phyloP scores from a whole-genome alignment of 1,140 invertebrate genomes.

The Ips nitidus region DNA sequence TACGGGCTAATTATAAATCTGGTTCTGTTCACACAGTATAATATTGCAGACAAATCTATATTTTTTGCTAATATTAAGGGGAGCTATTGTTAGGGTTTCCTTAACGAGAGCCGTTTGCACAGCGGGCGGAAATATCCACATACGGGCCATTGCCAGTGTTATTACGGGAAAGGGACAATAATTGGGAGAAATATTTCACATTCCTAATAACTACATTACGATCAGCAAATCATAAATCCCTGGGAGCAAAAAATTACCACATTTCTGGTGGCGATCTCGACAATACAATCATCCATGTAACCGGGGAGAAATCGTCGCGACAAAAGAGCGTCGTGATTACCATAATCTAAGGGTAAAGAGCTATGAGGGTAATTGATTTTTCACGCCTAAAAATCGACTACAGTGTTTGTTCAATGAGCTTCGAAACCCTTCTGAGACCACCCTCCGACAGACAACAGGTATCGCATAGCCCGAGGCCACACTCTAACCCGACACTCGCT shows the following conservation, averaged over 20 bases:
- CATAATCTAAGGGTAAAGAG: constrained; percentile 11
- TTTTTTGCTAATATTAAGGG: not conserved
- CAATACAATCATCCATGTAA: not conserved
- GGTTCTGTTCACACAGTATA: too few relatives aligned
- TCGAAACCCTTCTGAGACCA: constrained; percentile 14
- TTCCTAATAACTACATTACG: too few relatives aligned
- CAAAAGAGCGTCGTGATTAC: constrained; percentile 7
- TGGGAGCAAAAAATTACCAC: not conserved
- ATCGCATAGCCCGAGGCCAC: constrained; percentile 34
- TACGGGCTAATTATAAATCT: too few relatives aligned
- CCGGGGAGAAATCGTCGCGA: not conserved
- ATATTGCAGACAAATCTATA: too few relatives aligned
- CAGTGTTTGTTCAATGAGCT: constrained; percentile 30
- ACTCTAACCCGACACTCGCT: constrained; percentile 27
- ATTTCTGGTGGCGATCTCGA: not conserved
- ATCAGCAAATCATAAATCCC: not conserved
- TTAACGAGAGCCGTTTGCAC: constrained; percentile 2
- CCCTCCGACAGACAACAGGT: constrained; percentile 33
- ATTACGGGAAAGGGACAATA: not conserved
- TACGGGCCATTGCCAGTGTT: constrained; percentile 18
- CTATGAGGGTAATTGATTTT: constrained; percentile 39
- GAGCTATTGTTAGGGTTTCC: not conserved
- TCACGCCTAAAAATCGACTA: constrained; percentile 28
- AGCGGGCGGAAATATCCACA: constrained; percentile 19
- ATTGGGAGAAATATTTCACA: constrained; percentile 10